A percentile compares a stretch with the other conserved stretches of the same genome.
Conservation (phyloP, 2,113 vertebrate genomes). For the Aldabrachelys gigantea region DNA sequence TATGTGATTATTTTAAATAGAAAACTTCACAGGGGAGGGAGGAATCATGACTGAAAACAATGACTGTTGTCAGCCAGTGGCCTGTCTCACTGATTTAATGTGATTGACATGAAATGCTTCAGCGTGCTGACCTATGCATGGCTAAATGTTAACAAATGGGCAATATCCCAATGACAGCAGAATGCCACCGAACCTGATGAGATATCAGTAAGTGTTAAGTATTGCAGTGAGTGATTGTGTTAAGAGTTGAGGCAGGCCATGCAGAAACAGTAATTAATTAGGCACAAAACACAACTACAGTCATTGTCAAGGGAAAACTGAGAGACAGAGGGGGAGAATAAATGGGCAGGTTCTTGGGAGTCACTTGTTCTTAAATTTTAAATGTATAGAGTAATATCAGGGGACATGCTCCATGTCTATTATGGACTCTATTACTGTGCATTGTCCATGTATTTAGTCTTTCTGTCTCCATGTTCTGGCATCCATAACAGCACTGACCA, state of each 20-base stretch:
- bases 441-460: neutral
- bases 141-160: fast-evolving
- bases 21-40: neutral
- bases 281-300: neutral
- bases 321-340: neutral
- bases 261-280: neutral
- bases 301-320: neutral
- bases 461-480: fast-evolving
- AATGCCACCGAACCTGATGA: neutral
- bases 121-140: neutral
- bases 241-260: neutral
- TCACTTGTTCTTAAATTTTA: neutral
- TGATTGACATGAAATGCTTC: neutral
- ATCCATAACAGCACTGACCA: neutral
- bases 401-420: neutral
- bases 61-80: fast-evolving
- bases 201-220: neutral
- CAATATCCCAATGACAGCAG: neutral
- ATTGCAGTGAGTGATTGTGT: neutral
- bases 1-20: neutral
- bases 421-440: neutral
- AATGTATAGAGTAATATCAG: neutral
- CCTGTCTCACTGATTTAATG: neutral
- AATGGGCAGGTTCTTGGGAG: neutral
- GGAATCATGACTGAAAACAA: neutral